phyloP scores from a whole-genome alignment of 2,113 vertebrate genomes.

The Deroptyus accipitrinus region DNA sequence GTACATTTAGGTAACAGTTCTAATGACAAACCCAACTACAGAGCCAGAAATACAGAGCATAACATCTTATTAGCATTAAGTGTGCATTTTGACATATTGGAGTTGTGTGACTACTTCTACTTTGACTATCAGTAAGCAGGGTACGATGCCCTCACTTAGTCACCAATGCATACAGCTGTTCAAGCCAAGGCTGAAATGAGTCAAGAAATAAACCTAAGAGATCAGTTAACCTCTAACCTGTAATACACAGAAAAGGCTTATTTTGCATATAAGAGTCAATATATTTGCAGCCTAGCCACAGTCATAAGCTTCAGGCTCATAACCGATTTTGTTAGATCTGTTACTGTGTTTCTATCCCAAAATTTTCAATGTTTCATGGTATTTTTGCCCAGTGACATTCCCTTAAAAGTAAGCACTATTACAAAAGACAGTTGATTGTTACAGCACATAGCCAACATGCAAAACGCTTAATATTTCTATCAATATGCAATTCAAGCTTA shows the following conservation, averaged over 20 bases:
- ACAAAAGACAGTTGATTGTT: not conserved
- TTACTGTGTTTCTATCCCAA: not conserved
- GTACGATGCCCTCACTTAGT: fast-evolving
- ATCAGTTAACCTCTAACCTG: not conserved
- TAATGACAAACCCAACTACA: not conserved
- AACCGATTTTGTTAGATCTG: not conserved
- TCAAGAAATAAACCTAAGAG: not conserved
- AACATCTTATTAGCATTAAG: not conserved
- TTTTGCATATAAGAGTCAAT: not conserved
- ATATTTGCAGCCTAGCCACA: not conserved
- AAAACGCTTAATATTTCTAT: not conserved
- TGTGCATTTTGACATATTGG: not conserved
- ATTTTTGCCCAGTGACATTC: not conserved
- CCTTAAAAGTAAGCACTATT: not conserved
- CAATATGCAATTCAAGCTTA: conserved; percentile 25
- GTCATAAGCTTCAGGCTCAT: not conserved
- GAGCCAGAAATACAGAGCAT: not conserved
- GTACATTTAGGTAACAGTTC: not conserved
- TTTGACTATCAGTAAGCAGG: not conserved
- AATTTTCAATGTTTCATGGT: not conserved
- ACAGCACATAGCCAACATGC: not conserved
- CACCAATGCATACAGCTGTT: not conserved
- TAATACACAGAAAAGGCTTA: not conserved
- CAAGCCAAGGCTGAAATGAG: not conserved
- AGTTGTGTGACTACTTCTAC: not conserved